Percentiles rank a stretch among this genome's conserved stretches.
These are phyloP conservation scores for Porites cylindrica DNA, from an alignment of 92 coral and sea anemone genomes.

Conservation along the genomic window DNA sequence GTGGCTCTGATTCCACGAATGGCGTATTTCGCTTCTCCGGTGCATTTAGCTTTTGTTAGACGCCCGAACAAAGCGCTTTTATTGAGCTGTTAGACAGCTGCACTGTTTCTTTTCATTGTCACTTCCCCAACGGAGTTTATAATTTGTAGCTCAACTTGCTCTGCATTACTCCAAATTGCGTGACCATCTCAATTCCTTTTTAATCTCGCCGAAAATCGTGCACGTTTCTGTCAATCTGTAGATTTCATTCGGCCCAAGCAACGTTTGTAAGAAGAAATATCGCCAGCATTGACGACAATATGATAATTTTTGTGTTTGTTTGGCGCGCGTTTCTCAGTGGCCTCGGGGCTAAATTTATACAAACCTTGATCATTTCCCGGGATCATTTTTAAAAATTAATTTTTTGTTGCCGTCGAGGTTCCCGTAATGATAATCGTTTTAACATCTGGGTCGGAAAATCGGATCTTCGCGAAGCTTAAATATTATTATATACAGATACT, in stretches of 20 bases:
- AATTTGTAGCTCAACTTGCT: constrained; percentile 16
- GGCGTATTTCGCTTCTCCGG: constrained; percentile 1
- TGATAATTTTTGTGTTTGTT: background rate
- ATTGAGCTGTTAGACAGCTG: constrained; percentile 30
- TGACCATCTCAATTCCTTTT: background rate
- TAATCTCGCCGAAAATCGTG: background rate
- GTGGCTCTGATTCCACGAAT: background rate
- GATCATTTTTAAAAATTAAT: background rate
- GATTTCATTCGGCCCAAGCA: background rate
- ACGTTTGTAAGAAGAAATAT: background rate
- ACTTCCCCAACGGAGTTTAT: background rate
- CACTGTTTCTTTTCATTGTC: constrained; percentile 25
- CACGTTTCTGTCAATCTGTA: background rate
- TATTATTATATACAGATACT: background rate
- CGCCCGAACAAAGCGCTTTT: constrained; percentile 46
- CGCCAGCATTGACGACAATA: background rate
- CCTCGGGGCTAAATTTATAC: background rate
- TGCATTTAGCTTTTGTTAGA: constrained; percentile 22
- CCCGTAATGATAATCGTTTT: constrained; percentile 17
- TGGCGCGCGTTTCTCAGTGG: constrained; percentile 4
- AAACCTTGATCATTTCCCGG: background rate
- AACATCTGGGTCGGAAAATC: constrained; percentile 14
- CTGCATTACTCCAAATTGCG: background rate
- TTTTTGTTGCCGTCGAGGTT: background rate
- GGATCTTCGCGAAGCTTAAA: constrained; percentile 5